Evolutionary conservation across 2,113 vertebrate species (phyloP).

Genomic region (Zosterops lateralis): DNA sequence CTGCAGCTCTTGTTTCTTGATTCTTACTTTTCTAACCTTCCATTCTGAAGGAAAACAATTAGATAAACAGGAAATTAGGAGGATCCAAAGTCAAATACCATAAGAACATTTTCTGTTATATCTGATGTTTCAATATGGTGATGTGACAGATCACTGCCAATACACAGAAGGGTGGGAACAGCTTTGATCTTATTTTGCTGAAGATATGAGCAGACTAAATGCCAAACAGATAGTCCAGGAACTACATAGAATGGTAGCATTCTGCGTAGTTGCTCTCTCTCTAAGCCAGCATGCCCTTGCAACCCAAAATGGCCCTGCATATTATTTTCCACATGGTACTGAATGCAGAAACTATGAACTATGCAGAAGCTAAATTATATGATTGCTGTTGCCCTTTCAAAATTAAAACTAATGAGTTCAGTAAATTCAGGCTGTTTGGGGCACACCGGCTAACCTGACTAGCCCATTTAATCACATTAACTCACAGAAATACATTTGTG

Average conservation of each 20-base stretch:
- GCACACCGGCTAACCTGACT: neutral
- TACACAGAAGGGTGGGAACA: neutral
- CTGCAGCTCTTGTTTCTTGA: neutral
- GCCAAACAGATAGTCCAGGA: neutral
- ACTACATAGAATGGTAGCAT: neutral
- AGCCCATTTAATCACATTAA: neutral
- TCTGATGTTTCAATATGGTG: neutral
- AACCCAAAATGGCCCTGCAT: neutral
- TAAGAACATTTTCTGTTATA: neutral
- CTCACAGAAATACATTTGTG: neutral
- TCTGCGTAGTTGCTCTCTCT: neutral
- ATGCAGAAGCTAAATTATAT: neutral
- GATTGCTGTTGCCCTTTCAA: neutral
- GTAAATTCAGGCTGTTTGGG: neutral
- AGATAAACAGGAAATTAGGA: neutral
- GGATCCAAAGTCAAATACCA: neutral
- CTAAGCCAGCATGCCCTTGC: neutral
- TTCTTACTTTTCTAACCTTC: neutral
- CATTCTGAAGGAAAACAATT: neutral
- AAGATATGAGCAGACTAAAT: neutral
- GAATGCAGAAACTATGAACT: neutral
- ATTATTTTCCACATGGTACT: neutral
- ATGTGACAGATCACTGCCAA: neutral
- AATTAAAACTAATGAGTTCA: neutral
- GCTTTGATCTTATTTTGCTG: neutral